phyloP scores from a whole-genome alignment of 2,888 invertebrate species.

The Sarcophaga carnaria region DNA sequence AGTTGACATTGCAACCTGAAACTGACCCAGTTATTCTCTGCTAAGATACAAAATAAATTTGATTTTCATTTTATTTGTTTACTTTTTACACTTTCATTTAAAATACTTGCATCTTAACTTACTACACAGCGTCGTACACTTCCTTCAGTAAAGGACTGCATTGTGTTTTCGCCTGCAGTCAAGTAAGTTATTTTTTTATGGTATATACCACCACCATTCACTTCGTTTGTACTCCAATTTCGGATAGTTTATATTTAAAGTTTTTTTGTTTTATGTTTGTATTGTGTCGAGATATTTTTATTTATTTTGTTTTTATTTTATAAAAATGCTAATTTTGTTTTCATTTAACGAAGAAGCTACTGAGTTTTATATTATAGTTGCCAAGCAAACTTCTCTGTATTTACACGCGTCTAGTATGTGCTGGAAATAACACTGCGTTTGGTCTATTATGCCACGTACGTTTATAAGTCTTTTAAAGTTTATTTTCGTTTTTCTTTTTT shows the following conservation, averaged over 20 bases:
- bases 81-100: not conserved
- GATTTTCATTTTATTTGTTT: not conserved
- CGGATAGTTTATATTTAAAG: conserved; percentile 31
- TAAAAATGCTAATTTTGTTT: conserved; percentile 49
- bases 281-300: conserved; percentile 16
- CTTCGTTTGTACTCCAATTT: not conserved
- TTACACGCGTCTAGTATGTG: not conserved
- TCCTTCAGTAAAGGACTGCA: not conserved
- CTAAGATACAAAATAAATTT: not conserved
- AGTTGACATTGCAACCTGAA: too few species aligned
- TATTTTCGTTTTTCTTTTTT: conserved; percentile 39
- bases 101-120: conserved; percentile 20
- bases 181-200: conserved; percentile 48
- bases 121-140: not conserved
- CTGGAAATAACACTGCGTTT: conserved; percentile 13
- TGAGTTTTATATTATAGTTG: conserved; percentile 24
- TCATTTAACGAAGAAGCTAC: not conserved
- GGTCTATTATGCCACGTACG: conserved; percentile 18
- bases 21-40: not conserved
- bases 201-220: not conserved
- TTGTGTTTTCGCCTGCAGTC: conserved; percentile 40
- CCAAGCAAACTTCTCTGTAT: not conserved
- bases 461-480: conserved; percentile 32
- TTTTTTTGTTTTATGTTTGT: conserved; percentile 4
- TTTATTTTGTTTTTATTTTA: conserved; percentile 13